These are phyloP conservation scores for Campylorhamphus procurvoides DNA, from an alignment of 2,113 vertebrate species.

Conservation along the genomic window DNA sequence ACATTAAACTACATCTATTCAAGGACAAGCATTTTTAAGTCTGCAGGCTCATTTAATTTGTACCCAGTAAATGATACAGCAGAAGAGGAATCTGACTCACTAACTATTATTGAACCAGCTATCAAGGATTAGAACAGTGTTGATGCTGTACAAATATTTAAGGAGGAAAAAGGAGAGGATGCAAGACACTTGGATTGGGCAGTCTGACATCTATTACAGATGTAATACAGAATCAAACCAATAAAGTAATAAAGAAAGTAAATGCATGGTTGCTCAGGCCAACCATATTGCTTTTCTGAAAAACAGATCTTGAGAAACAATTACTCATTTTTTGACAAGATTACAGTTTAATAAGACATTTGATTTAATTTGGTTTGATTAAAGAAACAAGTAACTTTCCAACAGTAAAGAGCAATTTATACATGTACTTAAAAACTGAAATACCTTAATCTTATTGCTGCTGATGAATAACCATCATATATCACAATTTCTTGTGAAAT, in stretches of 20 bases:
- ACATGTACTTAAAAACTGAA: background rate
- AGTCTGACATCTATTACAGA: background rate
- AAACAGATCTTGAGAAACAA: background rate
- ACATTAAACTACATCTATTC: conserved; percentile 1
- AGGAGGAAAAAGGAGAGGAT: background rate
- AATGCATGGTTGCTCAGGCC: background rate
- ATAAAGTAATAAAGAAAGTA: background rate
- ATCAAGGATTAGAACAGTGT: background rate
- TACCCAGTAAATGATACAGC: background rate
- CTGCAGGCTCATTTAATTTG: conserved; percentile 19
- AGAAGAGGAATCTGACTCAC: background rate
- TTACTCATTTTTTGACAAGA: background rate
- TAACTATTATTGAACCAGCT: conserved; percentile 5
- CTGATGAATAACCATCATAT: background rate
- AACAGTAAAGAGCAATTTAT: background rate
- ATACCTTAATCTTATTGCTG: background rate
- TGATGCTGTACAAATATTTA: background rate
- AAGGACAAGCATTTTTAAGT: conserved; percentile 37
- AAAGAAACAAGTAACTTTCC: background rate
- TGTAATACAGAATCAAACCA: background rate
- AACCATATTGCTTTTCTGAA: background rate
- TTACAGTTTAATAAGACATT: background rate
- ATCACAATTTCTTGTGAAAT: background rate
- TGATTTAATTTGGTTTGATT: background rate
- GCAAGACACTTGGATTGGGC: background rate